Evolutionary conservation across 2,888 invertebrate genomes (phyloP).

Genomic region (Hetaerina titia): DNA sequence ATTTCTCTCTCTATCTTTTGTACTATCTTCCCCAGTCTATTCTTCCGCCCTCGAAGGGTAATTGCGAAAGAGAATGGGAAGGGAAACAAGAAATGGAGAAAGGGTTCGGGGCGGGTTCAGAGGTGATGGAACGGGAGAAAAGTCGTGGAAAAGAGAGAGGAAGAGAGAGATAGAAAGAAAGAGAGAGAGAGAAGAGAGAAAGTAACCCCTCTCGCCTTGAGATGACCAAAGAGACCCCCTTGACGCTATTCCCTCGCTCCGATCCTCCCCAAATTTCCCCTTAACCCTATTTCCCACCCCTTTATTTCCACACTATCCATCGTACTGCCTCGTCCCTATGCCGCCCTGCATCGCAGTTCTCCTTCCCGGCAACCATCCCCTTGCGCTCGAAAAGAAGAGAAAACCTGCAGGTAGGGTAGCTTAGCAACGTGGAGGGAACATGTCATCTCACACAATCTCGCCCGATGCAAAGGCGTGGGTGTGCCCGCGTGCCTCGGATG

Average conservation of each 20-base stretch:
- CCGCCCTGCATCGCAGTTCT: neutral
- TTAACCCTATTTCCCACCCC: conserved; percentile 18
- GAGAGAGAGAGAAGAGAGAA: neutral
- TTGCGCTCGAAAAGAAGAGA: neutral
- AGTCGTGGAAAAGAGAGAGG: no score
- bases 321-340: neutral
- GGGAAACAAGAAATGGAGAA: no score
- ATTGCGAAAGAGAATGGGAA: no score
- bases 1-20: no score
- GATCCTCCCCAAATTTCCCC: neutral
- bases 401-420: neutral
- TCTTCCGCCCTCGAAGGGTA: no score
- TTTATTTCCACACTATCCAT: neutral
- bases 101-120: no score
- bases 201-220: neutral
- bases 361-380: neutral
- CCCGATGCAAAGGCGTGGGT: conserved; percentile 19
- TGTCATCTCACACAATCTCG: conserved; percentile 23
- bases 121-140: no score
- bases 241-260: neutral
- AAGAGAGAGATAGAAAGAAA: no score
- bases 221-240: conserved; percentile 25
- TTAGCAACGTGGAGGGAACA: conserved; percentile 3
- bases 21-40: no score
- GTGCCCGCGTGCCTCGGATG: neutral